Evolutionary conservation across 1,140 invertebrate genomes (phyloP).

Genomic region (Drosophila grimshawi): DNA sequence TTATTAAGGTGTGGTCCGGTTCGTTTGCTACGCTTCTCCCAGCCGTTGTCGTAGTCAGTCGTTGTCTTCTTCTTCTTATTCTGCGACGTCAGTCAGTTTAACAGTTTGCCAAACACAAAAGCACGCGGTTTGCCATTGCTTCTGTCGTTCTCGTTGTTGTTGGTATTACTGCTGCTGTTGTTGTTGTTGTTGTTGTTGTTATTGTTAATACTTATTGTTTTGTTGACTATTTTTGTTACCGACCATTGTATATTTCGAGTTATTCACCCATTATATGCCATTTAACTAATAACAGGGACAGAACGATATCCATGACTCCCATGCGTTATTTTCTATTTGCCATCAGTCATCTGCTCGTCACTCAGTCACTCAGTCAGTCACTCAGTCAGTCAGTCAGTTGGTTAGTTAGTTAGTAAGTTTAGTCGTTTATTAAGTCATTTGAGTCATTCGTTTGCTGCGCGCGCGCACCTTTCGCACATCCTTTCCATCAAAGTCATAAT

Average conservation of each 20-base stretch:
- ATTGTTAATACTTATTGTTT: conserved; percentile 57
- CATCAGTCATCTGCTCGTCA: conserved; percentile 43
- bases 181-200: conserved; percentile 48
- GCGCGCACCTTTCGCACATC: conserved; percentile 37
- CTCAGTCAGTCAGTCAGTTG: conserved; percentile 22
- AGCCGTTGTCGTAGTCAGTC: not conserved
- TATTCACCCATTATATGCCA: conserved; percentile 78
- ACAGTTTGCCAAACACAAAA: conserved; percentile 75
- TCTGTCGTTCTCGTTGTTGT: not conserved
- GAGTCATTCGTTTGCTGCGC: conserved; percentile 48
- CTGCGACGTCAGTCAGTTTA: conserved; percentile 51
- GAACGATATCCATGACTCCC: conserved; percentile 8
- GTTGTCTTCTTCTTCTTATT: conserved; percentile 28
- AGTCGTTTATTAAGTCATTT: conserved; percentile 69
- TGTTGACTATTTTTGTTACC: conserved; percentile 57
- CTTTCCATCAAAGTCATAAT: conserved; percentile 67
- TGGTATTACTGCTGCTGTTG: not conserved
- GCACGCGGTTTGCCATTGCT: conserved; percentile 56
- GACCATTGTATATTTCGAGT: conserved; percentile 46
- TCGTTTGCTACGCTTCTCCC: conserved; percentile 28
- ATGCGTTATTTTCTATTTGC: conserved; percentile 12
- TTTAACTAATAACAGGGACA: conserved; percentile 78
- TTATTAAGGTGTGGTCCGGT: conserved; percentile 82
- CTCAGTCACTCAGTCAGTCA: conserved; percentile 29
- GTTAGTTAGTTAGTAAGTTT: conserved; percentile 28